These are phyloP conservation scores for Sturnira hondurensis DNA, from an alignment of 2,113 vertebrate genomes.

Conservation along the genomic window DNA sequence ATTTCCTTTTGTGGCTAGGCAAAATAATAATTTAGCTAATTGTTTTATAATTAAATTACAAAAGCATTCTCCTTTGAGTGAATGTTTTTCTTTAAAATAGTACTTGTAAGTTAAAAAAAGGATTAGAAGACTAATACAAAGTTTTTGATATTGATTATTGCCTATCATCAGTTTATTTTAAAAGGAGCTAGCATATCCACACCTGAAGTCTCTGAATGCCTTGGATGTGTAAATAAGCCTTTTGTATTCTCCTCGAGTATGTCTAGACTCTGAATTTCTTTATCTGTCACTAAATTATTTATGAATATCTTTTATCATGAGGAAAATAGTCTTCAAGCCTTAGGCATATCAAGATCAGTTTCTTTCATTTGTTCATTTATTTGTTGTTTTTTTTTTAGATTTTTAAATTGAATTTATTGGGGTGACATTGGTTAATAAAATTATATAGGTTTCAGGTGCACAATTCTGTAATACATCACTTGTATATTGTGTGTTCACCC, in stretches of 20 bases:
- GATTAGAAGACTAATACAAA: neutral
- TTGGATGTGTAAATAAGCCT: neutral
- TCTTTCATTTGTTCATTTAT: neutral
- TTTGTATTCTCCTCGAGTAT: neutral
- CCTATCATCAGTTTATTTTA: conserved; percentile 22
- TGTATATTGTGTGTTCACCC: no score
- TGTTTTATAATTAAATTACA: conserved; percentile 17
- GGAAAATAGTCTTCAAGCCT: neutral
- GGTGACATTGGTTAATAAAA: no score
- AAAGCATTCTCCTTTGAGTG: conserved; percentile 5
- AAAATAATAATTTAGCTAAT: neutral
- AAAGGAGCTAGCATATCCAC: neutral
- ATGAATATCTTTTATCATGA: neutral
- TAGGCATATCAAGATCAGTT: neutral
- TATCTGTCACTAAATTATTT: neutral
- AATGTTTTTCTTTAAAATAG: conserved; percentile 23
- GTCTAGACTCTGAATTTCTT: neutral
- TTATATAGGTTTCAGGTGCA: no score
- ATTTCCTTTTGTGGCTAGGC: neutral
- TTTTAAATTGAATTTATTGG: no score
- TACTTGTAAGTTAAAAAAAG: conserved; percentile 10
- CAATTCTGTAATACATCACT: no score
- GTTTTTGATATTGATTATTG: neutral
- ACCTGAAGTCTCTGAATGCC: neutral
- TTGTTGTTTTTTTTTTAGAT: neutral